A percentile compares a stretch with the other conserved stretches of the same genome.
phyloP scores from a whole-genome alignment of 2,113 vertebrate genomes.

The Irena cyanogastra region DNA sequence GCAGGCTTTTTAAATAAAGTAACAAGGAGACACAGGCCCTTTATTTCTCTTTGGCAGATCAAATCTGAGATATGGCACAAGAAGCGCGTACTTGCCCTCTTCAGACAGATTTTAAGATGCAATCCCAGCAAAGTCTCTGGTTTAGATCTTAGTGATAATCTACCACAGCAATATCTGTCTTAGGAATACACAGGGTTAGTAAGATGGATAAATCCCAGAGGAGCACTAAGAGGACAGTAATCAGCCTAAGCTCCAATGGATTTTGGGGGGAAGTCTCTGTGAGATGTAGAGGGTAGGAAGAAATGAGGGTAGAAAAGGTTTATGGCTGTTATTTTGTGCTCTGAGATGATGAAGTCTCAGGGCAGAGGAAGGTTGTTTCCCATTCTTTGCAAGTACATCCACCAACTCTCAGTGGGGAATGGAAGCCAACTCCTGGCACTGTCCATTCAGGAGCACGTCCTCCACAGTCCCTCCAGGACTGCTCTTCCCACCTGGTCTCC shows the following conservation, averaged over 20 bases:
- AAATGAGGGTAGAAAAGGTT: background rate
- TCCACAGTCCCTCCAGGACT: background rate
- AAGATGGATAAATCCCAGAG: background rate
- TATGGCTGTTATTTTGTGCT: background rate
- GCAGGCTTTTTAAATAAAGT: background rate
- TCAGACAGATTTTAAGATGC: background rate
- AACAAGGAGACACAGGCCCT: background rate
- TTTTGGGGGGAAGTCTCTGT: background rate
- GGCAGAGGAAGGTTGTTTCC: background rate
- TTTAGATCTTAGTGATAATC: constrained; percentile 38
- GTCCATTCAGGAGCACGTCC: fast-evolving
- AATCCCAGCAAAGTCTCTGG: background rate
- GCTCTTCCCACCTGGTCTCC: background rate
- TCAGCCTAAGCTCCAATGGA: background rate
- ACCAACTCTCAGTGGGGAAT: fast-evolving
- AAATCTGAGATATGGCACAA: background rate
- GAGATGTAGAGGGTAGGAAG: background rate
- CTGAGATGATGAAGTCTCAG: background rate
- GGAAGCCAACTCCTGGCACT: background rate
- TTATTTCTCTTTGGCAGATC: background rate
- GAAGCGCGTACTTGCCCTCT: background rate
- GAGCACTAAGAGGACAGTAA: constrained; percentile 12
- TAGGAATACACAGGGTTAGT: background rate
- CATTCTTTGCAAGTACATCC: background rate
- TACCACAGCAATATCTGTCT: background rate